Percentiles rank a stretch among this genome's conserved stretches.
These are phyloP conservation scores for Rhineura floridana DNA, from an alignment of 2,113 vertebrate species.

Conservation along the genomic window DNA sequence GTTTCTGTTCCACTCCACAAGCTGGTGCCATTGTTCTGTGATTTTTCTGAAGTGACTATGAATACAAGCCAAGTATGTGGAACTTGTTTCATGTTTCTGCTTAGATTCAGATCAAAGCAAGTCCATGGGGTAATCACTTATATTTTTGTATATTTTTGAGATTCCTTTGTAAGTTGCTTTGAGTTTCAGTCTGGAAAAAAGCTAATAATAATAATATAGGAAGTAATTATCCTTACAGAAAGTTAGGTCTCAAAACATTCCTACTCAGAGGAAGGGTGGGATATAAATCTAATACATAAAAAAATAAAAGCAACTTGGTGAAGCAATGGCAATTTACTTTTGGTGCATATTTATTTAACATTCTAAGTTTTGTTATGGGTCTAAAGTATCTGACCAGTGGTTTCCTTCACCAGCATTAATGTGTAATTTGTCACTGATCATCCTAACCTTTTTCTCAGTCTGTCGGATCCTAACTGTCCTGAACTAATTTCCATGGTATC, in stretches of 20 bases:
- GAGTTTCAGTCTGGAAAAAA: too few relatives aligned
- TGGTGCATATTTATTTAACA: background rate
- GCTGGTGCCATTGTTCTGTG: background rate
- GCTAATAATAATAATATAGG: too few relatives aligned
- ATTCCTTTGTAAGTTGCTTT: too few relatives aligned
- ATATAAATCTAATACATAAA: too few relatives aligned
- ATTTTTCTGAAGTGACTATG: background rate
- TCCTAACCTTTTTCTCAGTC: background rate
- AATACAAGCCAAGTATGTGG: background rate
- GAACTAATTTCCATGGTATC: background rate
- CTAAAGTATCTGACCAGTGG: background rate
- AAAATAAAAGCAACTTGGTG: slow-evolving; percentile 12
- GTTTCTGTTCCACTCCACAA: background rate
- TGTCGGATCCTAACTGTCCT: slow-evolving; percentile 2
- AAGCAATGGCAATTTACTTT: slow-evolving; percentile 19
- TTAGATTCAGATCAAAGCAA: background rate
- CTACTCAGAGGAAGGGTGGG: too few relatives aligned
- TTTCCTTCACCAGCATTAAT: background rate
- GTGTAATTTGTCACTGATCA: slow-evolving; percentile 8
- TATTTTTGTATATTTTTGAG: too few relatives aligned
- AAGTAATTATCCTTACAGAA: slow-evolving; percentile 25
- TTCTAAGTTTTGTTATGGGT: background rate
- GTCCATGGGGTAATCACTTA: background rate
- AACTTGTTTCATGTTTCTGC: background rate
- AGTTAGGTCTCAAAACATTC: background rate